Base-by-base conservation (phyloP, 2,888 invertebrate genomes). In the Acanthopleura granulata region DNA sequence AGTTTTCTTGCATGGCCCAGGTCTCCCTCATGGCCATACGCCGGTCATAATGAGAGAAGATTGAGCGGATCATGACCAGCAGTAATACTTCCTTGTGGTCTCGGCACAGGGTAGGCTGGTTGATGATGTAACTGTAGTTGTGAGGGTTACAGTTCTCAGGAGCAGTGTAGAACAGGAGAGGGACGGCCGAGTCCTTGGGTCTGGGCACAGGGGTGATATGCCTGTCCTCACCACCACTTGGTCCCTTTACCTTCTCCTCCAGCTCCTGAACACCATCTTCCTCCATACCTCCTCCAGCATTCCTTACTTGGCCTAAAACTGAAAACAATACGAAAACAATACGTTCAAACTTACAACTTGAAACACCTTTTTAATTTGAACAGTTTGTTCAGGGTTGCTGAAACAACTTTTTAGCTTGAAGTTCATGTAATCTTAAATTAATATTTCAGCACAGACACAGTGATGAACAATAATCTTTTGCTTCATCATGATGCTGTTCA, bases 21-120 rank as follows among this genome's bases (percentile, higher is more conserved):
- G 78, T 77, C n/a, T 61, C n/a, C 14, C 78, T 62, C 14, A 78
- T 78, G 3, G 72, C 75, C 30, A 72, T 72, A 12, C 78, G 69
- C 0, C 77, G 72, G 40, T 74, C 75, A 6, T 57, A 57, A 29
- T 78, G 75, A 16, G 49, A 1, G 25, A 49, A 40, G n/a, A 73
- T 49, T n/a, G 73, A 75, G 15, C 77, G 72, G 1, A 78, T 72
- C 22, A 77, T 22, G 30, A 78, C 62, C 49, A 78, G 49, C 25
- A 78, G 27, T 18, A 70, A 61, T 0, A 77, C 25, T 0, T 71
- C 70, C 14, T 25, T 50, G 40, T 74, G n/a, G 11, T 73, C 25
- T 25, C 0, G 9, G 62, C 75, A 77, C 62, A 72, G 16, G 14
- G 25, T 25, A 12, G 62, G 61, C 15, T 50, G 40, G 49, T 72